Conservation (phyloP, 2,797 vertebrate species). For the Chiloscyllium punctatum region DNA sequence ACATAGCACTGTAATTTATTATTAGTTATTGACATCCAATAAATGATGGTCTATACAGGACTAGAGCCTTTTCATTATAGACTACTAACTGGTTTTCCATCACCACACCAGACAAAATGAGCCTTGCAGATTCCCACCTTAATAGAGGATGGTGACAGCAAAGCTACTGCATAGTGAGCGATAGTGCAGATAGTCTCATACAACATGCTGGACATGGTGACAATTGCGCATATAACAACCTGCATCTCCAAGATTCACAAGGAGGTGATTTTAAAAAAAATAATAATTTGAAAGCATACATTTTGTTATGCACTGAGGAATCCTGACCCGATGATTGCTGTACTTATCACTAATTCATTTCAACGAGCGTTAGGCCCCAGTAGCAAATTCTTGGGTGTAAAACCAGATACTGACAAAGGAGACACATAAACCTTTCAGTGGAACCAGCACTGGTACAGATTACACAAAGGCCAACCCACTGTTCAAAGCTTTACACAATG, state of each 20-base stretch:
- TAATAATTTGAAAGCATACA: not conserved
- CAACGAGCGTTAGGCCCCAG: not conserved
- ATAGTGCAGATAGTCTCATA: no score
- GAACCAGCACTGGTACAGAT: not conserved
- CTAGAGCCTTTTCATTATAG: no score
- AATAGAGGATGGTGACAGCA: no score
- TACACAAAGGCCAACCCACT: not conserved
- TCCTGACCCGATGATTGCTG: not conserved
- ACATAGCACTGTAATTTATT: no score
- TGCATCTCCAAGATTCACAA: not conserved
- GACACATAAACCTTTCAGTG: not conserved
- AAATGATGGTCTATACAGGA: no score
- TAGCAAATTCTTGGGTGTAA: not conserved
- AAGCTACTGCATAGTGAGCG: no score
- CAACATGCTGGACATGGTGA: no score
- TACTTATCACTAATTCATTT: not conserved
- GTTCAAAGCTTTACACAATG: not conserved
- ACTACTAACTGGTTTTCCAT: no score
- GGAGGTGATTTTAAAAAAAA: not conserved
- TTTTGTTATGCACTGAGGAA: not conserved
- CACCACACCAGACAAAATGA: no score
- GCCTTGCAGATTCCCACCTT: no score
- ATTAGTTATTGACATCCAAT: no score
- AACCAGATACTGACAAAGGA: not conserved
- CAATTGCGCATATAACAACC: no score